Conservation (phyloP, 2,888 invertebrate species). For the Oasisia sp. region DNA sequence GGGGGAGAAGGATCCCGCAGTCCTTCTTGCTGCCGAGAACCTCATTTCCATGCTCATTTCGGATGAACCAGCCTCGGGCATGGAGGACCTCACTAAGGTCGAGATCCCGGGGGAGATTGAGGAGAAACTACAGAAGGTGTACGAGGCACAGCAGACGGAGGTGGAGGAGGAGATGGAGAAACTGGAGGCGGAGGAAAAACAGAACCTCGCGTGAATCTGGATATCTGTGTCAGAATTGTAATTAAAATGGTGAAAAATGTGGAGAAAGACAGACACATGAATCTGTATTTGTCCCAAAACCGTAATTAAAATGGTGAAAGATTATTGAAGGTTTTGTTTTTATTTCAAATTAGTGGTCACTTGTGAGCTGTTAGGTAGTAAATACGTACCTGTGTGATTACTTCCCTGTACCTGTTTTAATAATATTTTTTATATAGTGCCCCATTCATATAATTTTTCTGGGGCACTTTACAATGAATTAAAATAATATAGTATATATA, state of each 20-base stretch:
- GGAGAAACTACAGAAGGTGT: conserved; percentile 74
- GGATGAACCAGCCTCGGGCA: conserved; percentile 68
- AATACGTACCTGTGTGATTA: too few species aligned
- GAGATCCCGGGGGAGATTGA: conserved; percentile 80
- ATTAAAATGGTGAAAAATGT: not conserved
- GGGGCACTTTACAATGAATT: too few species aligned
- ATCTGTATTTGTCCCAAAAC: too few species aligned
- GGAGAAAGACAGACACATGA: too few species aligned
- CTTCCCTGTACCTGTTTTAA: too few species aligned
- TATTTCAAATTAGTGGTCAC: not conserved
- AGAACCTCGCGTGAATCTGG: not conserved
- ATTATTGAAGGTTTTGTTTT: not conserved
- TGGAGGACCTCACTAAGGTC: conserved; percentile 78
- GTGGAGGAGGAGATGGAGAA: conserved; percentile 27
- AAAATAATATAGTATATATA: too few species aligned
- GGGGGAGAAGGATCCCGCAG: conserved; percentile 76
- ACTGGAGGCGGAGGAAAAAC: conserved; percentile 14
- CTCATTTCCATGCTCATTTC: conserved; percentile 89
- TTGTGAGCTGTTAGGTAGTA: not conserved
- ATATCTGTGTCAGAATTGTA: not conserved
- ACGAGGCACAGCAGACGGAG: conserved; percentile 33
- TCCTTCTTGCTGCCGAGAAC: conserved; percentile 76
- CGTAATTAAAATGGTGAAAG: not conserved
- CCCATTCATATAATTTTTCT: too few species aligned
- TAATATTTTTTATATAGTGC: too few species aligned